Conservation (phyloP, 2,113 vertebrate genomes). For the Gallinago paraguaiae region DNA sequence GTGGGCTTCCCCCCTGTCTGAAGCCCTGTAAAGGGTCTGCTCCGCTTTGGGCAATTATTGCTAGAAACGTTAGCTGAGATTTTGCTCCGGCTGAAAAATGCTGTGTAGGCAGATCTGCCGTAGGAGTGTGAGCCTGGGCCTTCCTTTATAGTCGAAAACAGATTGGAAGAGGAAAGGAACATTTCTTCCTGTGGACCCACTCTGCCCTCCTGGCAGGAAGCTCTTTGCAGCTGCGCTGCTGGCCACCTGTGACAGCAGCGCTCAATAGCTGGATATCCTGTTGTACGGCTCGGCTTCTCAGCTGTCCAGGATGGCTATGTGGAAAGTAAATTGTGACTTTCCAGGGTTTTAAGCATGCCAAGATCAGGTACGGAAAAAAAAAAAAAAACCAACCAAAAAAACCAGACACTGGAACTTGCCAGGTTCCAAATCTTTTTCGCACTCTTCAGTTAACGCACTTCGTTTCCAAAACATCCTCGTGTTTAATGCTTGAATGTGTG, state of each 20-base stretch:
- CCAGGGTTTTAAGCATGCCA: constrained; percentile 74
- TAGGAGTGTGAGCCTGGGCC: constrained; percentile 1
- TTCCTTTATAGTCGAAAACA: constrained; percentile 75
- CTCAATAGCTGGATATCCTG: constrained; percentile 95
- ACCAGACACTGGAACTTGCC: not conserved
- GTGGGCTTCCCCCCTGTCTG: not conserved
- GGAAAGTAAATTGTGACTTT: constrained; percentile 74
- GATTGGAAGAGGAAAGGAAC: constrained; percentile 76
- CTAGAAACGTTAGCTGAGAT: constrained; percentile 5
- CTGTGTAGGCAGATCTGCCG: constrained; percentile 62
- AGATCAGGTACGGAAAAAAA: constrained; percentile 46
- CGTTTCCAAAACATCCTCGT: not conserved
- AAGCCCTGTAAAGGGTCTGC: not conserved
- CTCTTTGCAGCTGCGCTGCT: constrained; percentile 79
- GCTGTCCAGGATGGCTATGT: constrained; percentile 65
- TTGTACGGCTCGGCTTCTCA: constrained; percentile 68
- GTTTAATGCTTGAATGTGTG: not conserved
- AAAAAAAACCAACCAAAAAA: not conserved
- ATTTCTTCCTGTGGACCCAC: constrained; percentile 81
- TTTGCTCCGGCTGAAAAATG: constrained; percentile 50
- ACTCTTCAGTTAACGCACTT: not conserved
- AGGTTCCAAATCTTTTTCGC: constrained; percentile 30
- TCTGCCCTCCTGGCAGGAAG: constrained; percentile 78
- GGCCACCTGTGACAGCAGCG: constrained; percentile 81
- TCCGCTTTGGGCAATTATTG: not conserved